Evolutionary conservation across 2,113 vertebrate species (phyloP).

Genomic region (Epinephelus cyanopodus): DNA sequence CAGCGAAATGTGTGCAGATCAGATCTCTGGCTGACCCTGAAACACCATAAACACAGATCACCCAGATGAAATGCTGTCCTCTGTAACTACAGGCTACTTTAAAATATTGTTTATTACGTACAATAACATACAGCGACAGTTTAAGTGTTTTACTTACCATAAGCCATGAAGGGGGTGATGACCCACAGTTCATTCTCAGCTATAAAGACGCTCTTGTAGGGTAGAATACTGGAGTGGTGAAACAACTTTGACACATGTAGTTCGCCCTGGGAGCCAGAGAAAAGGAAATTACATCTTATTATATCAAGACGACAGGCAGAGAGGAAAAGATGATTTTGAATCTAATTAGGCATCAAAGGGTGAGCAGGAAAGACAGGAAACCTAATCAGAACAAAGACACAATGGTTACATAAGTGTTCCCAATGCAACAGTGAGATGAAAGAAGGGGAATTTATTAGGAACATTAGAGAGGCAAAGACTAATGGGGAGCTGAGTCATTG

Average conservation of each 20-base stretch:
- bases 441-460: background rate
- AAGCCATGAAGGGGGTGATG: conserved; percentile 97
- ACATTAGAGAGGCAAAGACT: background rate
- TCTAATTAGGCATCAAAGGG: background rate
- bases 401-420: background rate
- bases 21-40: conserved; percentile 97
- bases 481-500: background rate
- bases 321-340: background rate
- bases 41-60: conserved; percentile 6
- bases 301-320: background rate
- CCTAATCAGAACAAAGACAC: conserved; percentile 5
- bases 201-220: conserved; percentile 96
- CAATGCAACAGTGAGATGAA: conserved; percentile 6
- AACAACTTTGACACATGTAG: conserved; percentile 98
- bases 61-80: background rate
- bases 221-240: conserved; percentile 94
- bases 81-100: background rate
- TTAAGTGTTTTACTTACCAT: conserved; percentile 85
- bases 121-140: background rate
- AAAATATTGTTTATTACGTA: background rate
- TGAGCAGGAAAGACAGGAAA: background rate
- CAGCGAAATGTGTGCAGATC: conserved; percentile 93
- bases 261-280: conserved; percentile 84
- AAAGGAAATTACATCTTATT: background rate
- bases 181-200: conserved; percentile 98